Percentiles rank a stretch among this genome's conserved stretches.
These are phyloP conservation scores for Phengaris alcon DNA, from an alignment of 2,888 invertebrate species.

Conservation along the genomic window DNA sequence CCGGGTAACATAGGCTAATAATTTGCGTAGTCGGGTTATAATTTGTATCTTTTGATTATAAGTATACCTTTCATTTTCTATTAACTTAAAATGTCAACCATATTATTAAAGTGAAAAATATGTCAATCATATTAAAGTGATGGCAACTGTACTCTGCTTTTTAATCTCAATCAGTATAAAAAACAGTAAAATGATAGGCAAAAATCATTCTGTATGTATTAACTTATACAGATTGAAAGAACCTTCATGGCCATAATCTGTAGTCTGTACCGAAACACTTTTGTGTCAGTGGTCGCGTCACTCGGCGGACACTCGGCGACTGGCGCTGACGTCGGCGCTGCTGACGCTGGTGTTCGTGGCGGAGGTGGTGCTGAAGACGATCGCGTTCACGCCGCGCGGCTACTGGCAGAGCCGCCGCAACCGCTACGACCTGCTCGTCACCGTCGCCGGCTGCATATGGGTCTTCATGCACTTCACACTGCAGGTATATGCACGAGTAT, in stretches of 20 bases:
- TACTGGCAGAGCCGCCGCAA: slow-evolving; percentile 99
- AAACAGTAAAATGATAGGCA: no score
- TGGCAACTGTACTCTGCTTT: no score
- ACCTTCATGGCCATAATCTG: not conserved
- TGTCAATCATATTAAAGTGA: no score
- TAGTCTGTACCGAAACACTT: not conserved
- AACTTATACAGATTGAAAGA: no score
- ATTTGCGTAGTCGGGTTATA: no score
- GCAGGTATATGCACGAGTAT: slow-evolving; percentile 73
- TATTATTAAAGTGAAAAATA: no score
- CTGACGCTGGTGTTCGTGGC: slow-evolving; percentile 95
- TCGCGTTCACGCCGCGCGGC: slow-evolving; percentile 97
- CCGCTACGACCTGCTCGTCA: slow-evolving; percentile 97
- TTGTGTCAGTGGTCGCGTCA: slow-evolving; percentile 89
- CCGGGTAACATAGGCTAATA: no score
- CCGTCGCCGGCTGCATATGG: slow-evolving; percentile 97
- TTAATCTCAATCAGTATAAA: no score
- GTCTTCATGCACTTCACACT: slow-evolving; percentile 94
- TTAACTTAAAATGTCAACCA: no score
- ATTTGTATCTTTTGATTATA: no score
- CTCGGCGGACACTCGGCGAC: slow-evolving; percentile 86
- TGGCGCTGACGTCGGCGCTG: slow-evolving; percentile 92
- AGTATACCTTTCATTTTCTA: no score
- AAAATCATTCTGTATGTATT: no score
- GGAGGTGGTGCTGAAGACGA: slow-evolving; percentile 98